Evolutionary conservation across 2,888 invertebrate genomes (phyloP).

Genomic region (Agapetus fuscipes): DNA sequence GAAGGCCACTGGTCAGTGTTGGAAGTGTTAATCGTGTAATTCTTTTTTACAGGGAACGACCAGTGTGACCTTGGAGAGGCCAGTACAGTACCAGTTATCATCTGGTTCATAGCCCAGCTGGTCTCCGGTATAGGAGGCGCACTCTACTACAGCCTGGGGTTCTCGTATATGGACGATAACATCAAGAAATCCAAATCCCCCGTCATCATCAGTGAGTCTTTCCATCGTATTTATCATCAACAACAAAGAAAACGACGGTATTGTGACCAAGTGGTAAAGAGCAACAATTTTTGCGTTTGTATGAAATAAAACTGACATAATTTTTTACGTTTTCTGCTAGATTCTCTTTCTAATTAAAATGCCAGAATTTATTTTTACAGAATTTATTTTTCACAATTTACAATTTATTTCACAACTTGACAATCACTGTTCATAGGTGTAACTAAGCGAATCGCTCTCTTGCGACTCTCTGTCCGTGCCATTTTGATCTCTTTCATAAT

Average conservation of each 20-base stretch:
- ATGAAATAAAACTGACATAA: neutral
- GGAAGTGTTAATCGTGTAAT: too few relatives aligned
- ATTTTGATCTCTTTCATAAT: too few relatives aligned
- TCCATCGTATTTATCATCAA: too few relatives aligned
- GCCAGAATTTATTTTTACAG: too few relatives aligned
- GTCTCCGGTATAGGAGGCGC: conserved; percentile 63
- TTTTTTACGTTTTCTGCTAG: too few relatives aligned
- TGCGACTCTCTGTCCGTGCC: too few relatives aligned
- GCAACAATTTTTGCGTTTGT: neutral
- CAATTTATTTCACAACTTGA: too few relatives aligned
- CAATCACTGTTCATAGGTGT: too few relatives aligned
- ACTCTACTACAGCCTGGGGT: conserved; percentile 57
- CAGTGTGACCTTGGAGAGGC: conserved; percentile 44
- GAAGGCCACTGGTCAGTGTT: too few relatives aligned
- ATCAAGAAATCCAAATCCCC: conserved; percentile 65
- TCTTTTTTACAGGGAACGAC: conserved; percentile 22
- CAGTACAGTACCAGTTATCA: conserved; percentile 50
- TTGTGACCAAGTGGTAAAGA: neutral
- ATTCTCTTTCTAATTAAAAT: too few relatives aligned
- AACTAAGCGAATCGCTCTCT: too few relatives aligned
- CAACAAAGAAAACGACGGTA: neutral
- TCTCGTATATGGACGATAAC: conserved; percentile 68
- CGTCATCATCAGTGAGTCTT: conserved; percentile 49
- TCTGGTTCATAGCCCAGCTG: conserved; percentile 58
- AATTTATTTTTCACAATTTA: too few relatives aligned